phyloP scores from a whole-genome alignment of 1,140 invertebrate species.

The Orchestia grillus region DNA sequence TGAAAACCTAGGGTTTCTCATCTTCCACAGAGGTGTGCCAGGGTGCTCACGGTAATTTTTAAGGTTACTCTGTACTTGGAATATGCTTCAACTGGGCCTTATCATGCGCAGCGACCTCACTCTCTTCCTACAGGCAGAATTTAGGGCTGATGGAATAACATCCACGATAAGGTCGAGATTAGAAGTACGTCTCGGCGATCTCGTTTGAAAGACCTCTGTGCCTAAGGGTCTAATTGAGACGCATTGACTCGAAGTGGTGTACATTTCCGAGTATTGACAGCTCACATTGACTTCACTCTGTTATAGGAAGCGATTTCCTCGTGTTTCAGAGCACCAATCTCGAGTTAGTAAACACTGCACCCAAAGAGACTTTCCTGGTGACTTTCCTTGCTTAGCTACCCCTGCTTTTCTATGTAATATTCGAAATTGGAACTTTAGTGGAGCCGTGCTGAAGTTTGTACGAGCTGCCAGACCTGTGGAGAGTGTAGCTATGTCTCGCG shows the following conservation, averaged over 20 bases:
- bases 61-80: not conserved
- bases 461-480: not conserved
- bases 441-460: not conserved
- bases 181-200: not conserved
- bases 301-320: not conserved
- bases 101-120: not conserved
- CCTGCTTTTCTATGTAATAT: not conserved
- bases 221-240: not conserved
- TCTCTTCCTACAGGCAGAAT: too few relatives aligned
- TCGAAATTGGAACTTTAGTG: not conserved
- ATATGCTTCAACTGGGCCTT: not conserved
- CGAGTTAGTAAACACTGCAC: not conserved
- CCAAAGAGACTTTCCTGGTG: not conserved
- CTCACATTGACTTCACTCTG: not conserved
- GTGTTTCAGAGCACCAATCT: not conserved
- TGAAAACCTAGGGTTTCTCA: not conserved
- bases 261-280: not conserved
- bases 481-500: not conserved
- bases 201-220: too few relatives aligned
- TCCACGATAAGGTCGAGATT: not conserved
- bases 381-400: not conserved
- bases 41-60: not conserved
- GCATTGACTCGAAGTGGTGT: not conserved
- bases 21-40: not conserved
- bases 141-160: not conserved